Evolutionary conservation across 2,888 invertebrate genomes (phyloP), one percentile per base, ranked within the genome.

Genomic region (Catonia carolina): DNA sequence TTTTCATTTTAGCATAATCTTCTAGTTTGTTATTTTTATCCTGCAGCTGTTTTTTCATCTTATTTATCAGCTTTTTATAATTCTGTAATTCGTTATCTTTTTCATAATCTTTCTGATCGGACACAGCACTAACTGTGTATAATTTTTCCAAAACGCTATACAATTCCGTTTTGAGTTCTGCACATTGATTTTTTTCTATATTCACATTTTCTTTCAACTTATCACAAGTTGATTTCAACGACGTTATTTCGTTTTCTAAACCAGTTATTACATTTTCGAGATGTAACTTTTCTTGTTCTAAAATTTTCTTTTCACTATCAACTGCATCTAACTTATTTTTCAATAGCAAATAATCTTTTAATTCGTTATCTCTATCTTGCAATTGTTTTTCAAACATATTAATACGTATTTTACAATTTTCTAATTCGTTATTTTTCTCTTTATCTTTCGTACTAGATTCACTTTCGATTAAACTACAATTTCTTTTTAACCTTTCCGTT

Each of bases 181-280:
- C 6, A 2, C 23, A 31, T 17, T 55, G 18, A 14, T 55, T 31
- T 14, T 6, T 51, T 35, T 54, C 15, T 3, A 52, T 15, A 12
- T 48, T 8, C 33, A 48, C 35, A 35, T 48, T 31, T 39, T 51
- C 31, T 18, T 47, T 37, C 31, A 49, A 33, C 20, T 36, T 33
- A 33, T 37, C 17, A 49, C 10, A 51, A 37, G 17, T 53, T 48
- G 14, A 15, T 35, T 27, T 57, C 45, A 15, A 36, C 36, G 39
- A 33, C 18, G 22, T 18, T 10, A 41, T 17, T 14, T 41, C 41
- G 12, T 18, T 20, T 41, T 41, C 41, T 17, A 41, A 41, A 36
- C 20, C 47, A 17, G 22, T 15, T 20, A n/a, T n/a, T n/a, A n/a
- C n/a, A 7, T 42, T 2, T 7, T 31, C 5, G 7, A 8, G 27